Percentiles rank a stretch among this genome's conserved stretches.
Conservation (phyloP, 2,888 invertebrate genomes). For the Macrosiphum euphorbiae region DNA sequence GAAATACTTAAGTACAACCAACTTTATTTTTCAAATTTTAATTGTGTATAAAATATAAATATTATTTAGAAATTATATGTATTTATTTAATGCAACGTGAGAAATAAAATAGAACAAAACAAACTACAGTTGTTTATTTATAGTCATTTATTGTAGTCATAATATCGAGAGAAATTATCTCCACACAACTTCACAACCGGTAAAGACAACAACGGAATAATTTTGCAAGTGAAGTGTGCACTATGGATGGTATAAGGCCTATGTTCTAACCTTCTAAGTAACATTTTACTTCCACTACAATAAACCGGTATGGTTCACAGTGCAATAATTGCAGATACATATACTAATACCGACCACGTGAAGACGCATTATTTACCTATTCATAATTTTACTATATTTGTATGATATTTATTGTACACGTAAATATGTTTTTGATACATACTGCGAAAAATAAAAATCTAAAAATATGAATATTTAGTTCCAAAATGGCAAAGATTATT, state of each 20-base stretch:
- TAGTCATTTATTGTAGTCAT: not conserved
- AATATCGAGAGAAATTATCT: not conserved
- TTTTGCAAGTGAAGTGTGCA: not conserved
- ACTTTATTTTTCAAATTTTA: too few species aligned
- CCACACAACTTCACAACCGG: not conserved
- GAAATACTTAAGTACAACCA: not conserved
- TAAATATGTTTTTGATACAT: too few species aligned
- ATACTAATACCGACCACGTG: not conserved
- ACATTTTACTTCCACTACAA: constrained; percentile 12
- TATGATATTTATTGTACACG: not conserved
- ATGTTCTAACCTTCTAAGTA: not conserved
- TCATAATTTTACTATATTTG: not conserved
- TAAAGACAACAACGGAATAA: not conserved
- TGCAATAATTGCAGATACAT: not conserved
- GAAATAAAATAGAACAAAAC: not conserved
- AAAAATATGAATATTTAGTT: too few species aligned
- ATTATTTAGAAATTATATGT: not conserved
- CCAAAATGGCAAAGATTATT: too few species aligned
- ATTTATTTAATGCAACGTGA: not conserved
- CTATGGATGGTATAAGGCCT: not conserved
- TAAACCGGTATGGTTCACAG: not conserved
- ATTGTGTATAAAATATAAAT: not conserved
- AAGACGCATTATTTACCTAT: not conserved
- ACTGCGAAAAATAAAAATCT: too few species aligned
- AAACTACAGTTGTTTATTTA: not conserved